Percentiles rank a stretch among this genome's conserved stretches.
Evolutionary conservation across 2,797 vertebrate genomes (phyloP).

Genomic region (Coccyzus lansbergi): DNA sequence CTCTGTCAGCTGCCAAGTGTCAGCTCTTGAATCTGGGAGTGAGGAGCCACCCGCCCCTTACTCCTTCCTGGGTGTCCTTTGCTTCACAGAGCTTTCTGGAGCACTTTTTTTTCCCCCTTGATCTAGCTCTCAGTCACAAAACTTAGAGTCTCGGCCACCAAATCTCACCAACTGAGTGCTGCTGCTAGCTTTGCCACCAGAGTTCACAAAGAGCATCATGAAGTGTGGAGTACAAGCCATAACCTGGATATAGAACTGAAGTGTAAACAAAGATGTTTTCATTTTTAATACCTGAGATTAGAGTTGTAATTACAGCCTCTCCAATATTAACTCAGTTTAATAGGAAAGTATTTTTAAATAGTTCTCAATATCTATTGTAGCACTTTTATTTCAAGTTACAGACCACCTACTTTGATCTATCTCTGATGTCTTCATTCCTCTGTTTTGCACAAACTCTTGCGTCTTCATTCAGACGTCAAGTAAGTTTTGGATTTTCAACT

Average conservation of each 20-base stretch:
- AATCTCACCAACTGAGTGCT: too few species aligned
- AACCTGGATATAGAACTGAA: not conserved
- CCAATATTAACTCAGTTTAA: slow-evolving; percentile 4
- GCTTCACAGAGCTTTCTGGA: too few species aligned
- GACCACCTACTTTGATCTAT: not conserved
- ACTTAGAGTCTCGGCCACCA: too few species aligned
- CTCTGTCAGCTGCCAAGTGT: too few species aligned
- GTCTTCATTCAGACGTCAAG: accelerated
- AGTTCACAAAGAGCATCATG: not conserved
- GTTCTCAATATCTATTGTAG: not conserved
- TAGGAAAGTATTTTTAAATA: not conserved
- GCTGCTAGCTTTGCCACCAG: too few species aligned
- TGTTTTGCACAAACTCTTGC: not conserved
- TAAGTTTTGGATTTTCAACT: not conserved
- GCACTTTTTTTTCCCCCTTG: too few species aligned
- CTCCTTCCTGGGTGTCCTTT: too few species aligned
- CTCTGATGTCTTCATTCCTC: not conserved
- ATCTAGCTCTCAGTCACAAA: too few species aligned
- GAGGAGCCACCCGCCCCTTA: too few species aligned
- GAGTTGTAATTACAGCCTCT: not conserved
- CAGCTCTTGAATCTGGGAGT: too few species aligned
- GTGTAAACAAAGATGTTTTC: not conserved
- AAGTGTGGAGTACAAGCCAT: not conserved
- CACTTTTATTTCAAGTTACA: not conserved
- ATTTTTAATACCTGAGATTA: not conserved